Conservation (phyloP, 2,113 vertebrate genomes). For the Piprites chloris region DNA sequence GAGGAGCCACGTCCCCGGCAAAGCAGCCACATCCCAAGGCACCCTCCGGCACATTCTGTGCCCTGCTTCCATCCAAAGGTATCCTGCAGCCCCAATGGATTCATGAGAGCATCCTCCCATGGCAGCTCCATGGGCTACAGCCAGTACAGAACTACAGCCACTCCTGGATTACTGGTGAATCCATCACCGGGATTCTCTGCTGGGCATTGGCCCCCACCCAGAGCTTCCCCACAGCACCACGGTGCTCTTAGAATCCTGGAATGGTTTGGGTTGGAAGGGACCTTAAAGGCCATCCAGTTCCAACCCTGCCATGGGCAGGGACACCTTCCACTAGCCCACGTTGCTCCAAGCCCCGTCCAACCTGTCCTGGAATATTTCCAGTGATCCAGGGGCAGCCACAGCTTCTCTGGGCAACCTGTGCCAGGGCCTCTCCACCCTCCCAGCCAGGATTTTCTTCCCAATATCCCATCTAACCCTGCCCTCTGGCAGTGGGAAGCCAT, state of each 20-base stretch:
- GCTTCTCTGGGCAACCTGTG: not conserved
- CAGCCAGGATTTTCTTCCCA: not conserved
- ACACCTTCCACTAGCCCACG: not conserved
- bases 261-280: not conserved
- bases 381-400: not conserved
- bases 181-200: not conserved
- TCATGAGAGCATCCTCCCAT: not conserved
- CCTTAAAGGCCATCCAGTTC: not conserved
- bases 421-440: not conserved
- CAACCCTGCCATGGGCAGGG: not conserved
- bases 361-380: not conserved
- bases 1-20: fast-evolving
- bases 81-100: not conserved
- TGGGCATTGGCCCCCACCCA: not conserved
- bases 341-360: not conserved
- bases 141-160: fast-evolving
- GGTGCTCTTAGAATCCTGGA: not conserved
- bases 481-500: not conserved
- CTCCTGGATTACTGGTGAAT: not conserved
- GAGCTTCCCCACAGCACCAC: not conserved
- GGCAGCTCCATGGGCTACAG: fast-evolving
- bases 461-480: not conserved
- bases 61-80: not conserved
- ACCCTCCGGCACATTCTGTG: not conserved
- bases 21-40: not conserved